phyloP scores from a whole-genome alignment of 2,888 invertebrate genomes.

The Monoplex corrugatus region DNA sequence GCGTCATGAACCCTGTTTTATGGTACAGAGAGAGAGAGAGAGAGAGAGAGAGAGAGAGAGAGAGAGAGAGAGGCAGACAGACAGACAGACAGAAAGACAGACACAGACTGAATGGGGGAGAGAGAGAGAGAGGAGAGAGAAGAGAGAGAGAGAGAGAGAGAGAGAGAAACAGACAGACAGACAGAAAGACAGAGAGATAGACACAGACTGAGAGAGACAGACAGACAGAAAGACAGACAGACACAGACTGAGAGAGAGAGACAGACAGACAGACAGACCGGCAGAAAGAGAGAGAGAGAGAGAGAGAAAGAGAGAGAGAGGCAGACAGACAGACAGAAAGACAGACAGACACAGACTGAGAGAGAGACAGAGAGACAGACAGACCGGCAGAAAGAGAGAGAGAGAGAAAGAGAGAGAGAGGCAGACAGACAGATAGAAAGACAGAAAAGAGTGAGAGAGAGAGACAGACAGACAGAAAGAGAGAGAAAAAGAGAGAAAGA shows the following conservation, averaged over 20 bases:
- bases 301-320: background rate
- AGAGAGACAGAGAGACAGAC: background rate
- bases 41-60: too few species aligned
- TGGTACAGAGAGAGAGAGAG: too few species aligned
- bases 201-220: background rate
- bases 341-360: too few species aligned
- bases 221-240: background rate
- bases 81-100: background rate
- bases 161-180: background rate
- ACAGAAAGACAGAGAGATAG: background rate
- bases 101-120: background rate
- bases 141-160: background rate
- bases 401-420: slow-evolving; percentile 5
- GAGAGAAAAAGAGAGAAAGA: slow-evolving; percentile 6
- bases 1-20: too few species aligned
- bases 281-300: background rate
- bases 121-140: background rate
- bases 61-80: background rate
- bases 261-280: background rate
- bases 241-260: background rate
- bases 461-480: background rate
- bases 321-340: background rate
- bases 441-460: background rate
- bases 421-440: background rate
- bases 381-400: background rate